Conservation (phyloP, 2,888 invertebrate genomes). For the Poecilus cupreus region DNA sequence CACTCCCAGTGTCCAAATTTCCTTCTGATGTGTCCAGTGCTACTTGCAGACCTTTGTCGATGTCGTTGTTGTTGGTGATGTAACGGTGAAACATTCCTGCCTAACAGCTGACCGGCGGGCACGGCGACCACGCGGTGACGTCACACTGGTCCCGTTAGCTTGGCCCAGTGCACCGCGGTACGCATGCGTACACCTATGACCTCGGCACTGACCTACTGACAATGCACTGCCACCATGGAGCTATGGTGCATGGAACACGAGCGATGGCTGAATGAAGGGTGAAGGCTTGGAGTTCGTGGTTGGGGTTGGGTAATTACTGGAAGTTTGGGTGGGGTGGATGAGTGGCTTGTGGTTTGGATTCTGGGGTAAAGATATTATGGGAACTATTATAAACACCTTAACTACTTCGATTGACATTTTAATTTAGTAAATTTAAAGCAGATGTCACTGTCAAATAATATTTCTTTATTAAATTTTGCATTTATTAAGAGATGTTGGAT, state of each 20-base stretch:
- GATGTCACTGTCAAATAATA: background rate
- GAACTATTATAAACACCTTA: too few relatives aligned
- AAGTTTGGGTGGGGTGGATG: background rate
- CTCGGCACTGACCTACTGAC: conserved; percentile 49
- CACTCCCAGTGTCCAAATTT: too few relatives aligned
- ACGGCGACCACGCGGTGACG: conserved; percentile 71
- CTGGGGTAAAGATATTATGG: background rate
- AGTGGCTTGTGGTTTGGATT: background rate
- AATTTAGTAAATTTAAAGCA: too few relatives aligned
- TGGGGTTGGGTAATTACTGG: background rate
- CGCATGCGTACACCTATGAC: conserved; percentile 42
- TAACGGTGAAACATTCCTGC: conserved; percentile 63
- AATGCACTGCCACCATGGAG: background rate
- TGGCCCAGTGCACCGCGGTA: conserved; percentile 62
- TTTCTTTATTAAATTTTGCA: too few relatives aligned
- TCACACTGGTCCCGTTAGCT: conserved; percentile 69
- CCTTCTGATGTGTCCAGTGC: too few relatives aligned
- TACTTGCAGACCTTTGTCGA: too few relatives aligned
- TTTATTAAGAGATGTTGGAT: too few relatives aligned
- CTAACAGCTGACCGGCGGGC: conserved; percentile 70
- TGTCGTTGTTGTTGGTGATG: conserved; percentile 6
- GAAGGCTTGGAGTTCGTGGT: background rate
- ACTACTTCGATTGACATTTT: too few relatives aligned
- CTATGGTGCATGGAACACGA: background rate
- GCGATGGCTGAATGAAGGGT: conserved; percentile 1